Evolutionary conservation across 2,888 invertebrate species (phyloP).

Genomic region (Crepidodera aurea): DNA sequence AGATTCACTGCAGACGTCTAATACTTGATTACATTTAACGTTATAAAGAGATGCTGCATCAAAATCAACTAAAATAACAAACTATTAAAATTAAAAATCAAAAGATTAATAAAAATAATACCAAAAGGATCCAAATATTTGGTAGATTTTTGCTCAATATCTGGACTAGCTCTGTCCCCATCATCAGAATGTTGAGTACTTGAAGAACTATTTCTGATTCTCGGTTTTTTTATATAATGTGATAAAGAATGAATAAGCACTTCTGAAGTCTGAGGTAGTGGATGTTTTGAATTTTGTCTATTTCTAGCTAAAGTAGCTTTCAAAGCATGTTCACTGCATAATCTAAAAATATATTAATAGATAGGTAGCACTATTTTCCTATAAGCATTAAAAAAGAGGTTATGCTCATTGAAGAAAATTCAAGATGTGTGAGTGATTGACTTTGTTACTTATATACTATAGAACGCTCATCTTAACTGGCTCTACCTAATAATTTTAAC

Average conservation of each 20-base stretch:
- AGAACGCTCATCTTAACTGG: too few relatives aligned
- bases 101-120: constrained; percentile 54
- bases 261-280: constrained; percentile 73
- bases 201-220: constrained; percentile 48
- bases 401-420: too few relatives aligned
- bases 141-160: constrained; percentile 62
- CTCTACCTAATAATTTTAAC: too few relatives aligned
- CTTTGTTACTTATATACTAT: too few relatives aligned
- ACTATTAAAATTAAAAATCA: constrained; percentile 14
- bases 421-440: too few relatives aligned
- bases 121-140: constrained; percentile 68
- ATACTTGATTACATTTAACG: constrained; percentile 66
- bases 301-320: constrained; percentile 71
- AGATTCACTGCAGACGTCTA: constrained; percentile 77
- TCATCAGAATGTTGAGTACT: constrained; percentile 53
- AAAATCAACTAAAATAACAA: constrained; percentile 62
- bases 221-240: constrained; percentile 67
- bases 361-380: too few relatives aligned
- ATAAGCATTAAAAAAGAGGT: too few relatives aligned
- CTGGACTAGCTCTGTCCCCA: constrained; percentile 52
- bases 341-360: too few relatives aligned
- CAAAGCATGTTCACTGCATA: constrained; percentile 75
- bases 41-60: constrained; percentile 63
- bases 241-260: constrained; percentile 70
- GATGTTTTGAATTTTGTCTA: constrained; percentile 68